phyloP scores from a whole-genome alignment of 2,797 vertebrate genomes.

The Chromis chromis region DNA sequence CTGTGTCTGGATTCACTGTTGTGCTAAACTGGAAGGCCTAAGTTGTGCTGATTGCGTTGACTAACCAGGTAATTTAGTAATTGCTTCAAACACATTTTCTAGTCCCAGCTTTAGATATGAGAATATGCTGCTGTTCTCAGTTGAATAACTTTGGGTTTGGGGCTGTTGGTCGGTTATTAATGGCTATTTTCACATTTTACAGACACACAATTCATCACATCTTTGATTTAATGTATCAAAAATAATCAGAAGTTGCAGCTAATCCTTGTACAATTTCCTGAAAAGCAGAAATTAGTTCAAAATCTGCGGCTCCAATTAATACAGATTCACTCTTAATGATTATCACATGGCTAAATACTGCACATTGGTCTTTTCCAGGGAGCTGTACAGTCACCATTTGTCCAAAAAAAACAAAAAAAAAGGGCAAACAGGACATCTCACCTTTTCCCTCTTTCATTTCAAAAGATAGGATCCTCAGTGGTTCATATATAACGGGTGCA shows the following conservation, averaged over 20 bases:
- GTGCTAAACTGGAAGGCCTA: not conserved
- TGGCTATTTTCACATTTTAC: not conserved
- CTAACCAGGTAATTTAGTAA: not conserved
- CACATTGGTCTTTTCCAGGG: too few relatives aligned
- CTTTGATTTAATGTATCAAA: too few relatives aligned
- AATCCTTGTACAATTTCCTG: not conserved
- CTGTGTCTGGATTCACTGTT: not conserved
- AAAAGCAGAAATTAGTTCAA: too few relatives aligned
- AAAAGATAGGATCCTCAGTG: constrained; percentile 25
- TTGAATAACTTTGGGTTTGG: not conserved
- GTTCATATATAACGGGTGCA: not conserved
- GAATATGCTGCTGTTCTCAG: not conserved
- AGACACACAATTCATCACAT: not conserved
- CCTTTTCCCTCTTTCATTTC: constrained; percentile 76
- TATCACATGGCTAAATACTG: too few relatives aligned
- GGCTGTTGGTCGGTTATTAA: too few relatives aligned
- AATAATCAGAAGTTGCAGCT: not conserved
- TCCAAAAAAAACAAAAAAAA: not conserved
- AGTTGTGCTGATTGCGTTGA: not conserved
- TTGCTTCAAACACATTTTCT: too few relatives aligned
- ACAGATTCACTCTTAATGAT: not conserved
- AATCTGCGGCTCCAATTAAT: too few relatives aligned
- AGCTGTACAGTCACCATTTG: too few relatives aligned
- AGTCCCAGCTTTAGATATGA: not conserved
- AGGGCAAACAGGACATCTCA: constrained; percentile 42